phyloP scores from a whole-genome alignment of 2,888 invertebrate species.

The Dicranocentrus wangi region DNA sequence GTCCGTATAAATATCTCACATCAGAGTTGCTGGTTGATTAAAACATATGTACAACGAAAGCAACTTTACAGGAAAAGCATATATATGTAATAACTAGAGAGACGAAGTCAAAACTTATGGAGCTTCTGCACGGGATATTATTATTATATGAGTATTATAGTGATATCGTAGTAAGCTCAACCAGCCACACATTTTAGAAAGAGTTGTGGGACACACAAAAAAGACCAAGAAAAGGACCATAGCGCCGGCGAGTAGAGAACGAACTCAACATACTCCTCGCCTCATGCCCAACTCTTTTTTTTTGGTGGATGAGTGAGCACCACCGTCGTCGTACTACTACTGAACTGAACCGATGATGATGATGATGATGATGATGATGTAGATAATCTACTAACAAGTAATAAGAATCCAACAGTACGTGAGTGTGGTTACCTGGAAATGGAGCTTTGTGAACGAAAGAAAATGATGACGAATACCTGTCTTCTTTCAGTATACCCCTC shows the following conservation, averaged over 20 bases:
- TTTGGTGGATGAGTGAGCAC: slow-evolving; percentile 11
- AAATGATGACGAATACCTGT: slow-evolving; percentile 56
- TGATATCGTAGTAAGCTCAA: too few relatives aligned
- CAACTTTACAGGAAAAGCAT: too few relatives aligned
- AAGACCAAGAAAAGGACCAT: background rate
- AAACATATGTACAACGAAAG: too few relatives aligned
- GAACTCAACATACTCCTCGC: too few relatives aligned
- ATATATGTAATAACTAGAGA: too few relatives aligned
- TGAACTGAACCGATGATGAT: slow-evolving; percentile 13
- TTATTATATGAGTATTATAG: too few relatives aligned
- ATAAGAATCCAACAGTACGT: slow-evolving; percentile 58
- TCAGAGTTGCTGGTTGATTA: too few relatives aligned
- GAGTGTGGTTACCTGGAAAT: slow-evolving; percentile 56
- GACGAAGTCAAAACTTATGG: too few relatives aligned
- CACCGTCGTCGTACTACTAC: background rate
- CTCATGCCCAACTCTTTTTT: background rate
- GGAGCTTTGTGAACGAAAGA: slow-evolving; percentile 27
- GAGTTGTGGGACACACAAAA: background rate
- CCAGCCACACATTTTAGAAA: background rate
- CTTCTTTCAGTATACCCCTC: background rate
- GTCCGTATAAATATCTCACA: too few relatives aligned
- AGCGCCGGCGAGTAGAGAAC: too few relatives aligned
- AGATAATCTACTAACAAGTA: slow-evolving; percentile 52
- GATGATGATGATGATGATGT: slow-evolving; percentile 39
- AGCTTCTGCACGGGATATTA: too few relatives aligned